phyloP scores from a whole-genome alignment of 2,113 vertebrate genomes.

The Lycaon pictus region DNA sequence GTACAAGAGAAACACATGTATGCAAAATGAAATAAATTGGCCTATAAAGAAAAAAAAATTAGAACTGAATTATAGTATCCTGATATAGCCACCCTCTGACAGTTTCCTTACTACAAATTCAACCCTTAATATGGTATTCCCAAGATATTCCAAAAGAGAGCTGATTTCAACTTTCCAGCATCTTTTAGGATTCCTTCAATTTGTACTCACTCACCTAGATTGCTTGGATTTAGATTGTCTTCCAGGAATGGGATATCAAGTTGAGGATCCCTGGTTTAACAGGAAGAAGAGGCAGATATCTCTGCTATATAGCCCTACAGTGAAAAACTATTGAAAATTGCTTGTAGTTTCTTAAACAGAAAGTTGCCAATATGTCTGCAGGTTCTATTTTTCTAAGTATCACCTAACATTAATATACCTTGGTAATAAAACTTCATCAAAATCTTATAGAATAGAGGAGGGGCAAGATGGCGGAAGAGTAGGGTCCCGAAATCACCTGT shows the following conservation, averaged over 20 bases:
- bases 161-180: slow-evolving; percentile 21
- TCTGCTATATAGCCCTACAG: background rate
- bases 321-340: slow-evolving; percentile 19
- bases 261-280: background rate
- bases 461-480: too few relatives aligned
- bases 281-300: background rate
- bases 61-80: background rate
- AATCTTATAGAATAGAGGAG: background rate
- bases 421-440: background rate
- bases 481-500: too few relatives aligned
- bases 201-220: background rate
- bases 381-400: background rate
- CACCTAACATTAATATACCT: background rate
- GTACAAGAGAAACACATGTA: background rate
- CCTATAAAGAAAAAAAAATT: background rate
- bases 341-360: slow-evolving; percentile 10
- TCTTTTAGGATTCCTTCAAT: background rate
- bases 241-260: background rate
- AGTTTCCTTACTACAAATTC: background rate
- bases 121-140: background rate
- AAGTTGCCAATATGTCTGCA: background rate
- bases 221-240: background rate
- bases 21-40: background rate
- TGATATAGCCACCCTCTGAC: background rate
- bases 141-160: background rate